Conservation (phyloP, 1,140 invertebrate genomes). For the Polyergus mexicanus region DNA sequence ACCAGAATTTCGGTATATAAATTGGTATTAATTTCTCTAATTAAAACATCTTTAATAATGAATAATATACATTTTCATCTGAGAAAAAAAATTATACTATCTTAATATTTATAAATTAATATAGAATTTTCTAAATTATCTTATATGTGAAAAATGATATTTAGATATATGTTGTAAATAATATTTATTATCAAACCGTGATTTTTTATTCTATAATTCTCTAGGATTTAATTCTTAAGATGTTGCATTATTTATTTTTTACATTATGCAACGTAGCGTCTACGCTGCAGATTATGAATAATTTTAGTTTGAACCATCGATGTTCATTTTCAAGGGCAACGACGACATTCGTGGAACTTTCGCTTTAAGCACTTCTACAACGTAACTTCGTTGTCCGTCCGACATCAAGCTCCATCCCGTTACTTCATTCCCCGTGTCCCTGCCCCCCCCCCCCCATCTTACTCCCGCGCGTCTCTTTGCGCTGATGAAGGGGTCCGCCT, state of each 20-base stretch:
- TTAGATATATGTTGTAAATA: not conserved
- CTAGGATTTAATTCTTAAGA: not conserved
- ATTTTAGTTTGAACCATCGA: not conserved
- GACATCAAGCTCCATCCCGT: slow-evolving; percentile 55
- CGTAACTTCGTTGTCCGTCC: slow-evolving; percentile 78
- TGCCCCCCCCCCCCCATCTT: not conserved
- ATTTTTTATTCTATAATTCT: slow-evolving; percentile 5
- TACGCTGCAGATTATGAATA: not conserved
- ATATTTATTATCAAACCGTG: not conserved
- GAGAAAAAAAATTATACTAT: not conserved
- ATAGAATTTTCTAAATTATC: not conserved
- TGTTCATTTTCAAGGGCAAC: slow-evolving; percentile 50
- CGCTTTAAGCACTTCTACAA: slow-evolving; percentile 80
- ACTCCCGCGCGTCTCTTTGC: slow-evolving; percentile 71
- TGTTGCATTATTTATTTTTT: not conserved
- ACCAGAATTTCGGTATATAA: not conserved
- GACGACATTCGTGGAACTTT: slow-evolving; percentile 74
- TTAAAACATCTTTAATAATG: not conserved
- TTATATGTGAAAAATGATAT: not conserved
- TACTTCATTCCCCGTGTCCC: not conserved
- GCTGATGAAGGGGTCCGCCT: slow-evolving; percentile 81
- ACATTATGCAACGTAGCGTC: not conserved
- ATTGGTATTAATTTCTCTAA: not conserved
- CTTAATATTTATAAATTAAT: not conserved
- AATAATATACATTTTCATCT: not conserved